A percentile compares a stretch with the other conserved stretches of the same genome.
phyloP scores from a whole-genome alignment of 2,797 vertebrate species.

The Limnodromus scolopaceus region DNA sequence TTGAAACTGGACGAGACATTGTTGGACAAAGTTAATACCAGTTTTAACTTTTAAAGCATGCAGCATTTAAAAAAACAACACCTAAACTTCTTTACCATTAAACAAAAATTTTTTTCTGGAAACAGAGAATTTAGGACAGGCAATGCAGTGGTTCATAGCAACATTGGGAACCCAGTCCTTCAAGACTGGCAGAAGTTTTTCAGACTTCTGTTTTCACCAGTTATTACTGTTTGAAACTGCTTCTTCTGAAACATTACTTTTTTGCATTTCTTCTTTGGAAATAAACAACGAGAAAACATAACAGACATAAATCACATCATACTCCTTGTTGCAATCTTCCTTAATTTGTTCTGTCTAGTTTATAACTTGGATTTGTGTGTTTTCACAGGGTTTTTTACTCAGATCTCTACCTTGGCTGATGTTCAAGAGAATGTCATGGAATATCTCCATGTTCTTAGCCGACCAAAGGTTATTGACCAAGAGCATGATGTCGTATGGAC shows the following conservation, averaged over 20 bases:
- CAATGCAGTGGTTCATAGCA: background rate
- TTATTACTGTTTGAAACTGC: background rate
- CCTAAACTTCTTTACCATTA: background rate
- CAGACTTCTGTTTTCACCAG: background rate
- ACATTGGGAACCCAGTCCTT: background rate
- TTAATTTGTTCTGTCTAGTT: background rate
- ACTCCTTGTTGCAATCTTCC: background rate
- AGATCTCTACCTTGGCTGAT: slow-evolving; percentile 96
- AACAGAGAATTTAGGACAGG: background rate
- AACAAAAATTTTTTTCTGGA: background rate
- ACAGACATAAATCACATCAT: background rate
- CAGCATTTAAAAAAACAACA: background rate
- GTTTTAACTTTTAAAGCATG: background rate
- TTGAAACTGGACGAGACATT: background rate
- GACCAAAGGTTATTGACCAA: slow-evolving; percentile 97
- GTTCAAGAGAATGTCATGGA: slow-evolving; percentile 99
- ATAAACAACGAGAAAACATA: background rate
- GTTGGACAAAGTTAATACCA: background rate
- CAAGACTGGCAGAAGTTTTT: background rate
- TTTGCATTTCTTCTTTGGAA: background rate
- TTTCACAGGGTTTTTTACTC: slow-evolving; percentile 92
- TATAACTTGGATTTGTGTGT: background rate
- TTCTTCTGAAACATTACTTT: background rate
- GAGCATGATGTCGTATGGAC: slow-evolving; percentile 97
- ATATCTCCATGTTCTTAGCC: slow-evolving; percentile 96